Percentiles rank a stretch among this genome's conserved stretches.
Conservation (phyloP, 2,113 vertebrate genomes). For the Peucedramus taeniatus region DNA sequence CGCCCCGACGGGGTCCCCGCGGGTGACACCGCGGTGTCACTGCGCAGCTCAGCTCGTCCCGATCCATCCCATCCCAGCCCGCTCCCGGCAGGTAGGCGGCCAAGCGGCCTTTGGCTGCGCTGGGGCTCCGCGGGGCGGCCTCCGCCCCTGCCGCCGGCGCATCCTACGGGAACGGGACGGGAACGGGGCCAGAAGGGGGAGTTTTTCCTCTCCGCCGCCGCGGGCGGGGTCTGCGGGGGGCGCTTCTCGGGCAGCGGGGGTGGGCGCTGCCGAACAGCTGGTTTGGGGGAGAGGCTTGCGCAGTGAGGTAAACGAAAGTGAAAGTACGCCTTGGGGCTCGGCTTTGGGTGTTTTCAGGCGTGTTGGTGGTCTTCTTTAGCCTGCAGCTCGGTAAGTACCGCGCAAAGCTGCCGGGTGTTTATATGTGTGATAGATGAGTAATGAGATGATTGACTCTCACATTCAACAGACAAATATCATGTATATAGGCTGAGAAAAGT, state of each 20-base stretch:
- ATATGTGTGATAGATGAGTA: too few relatives aligned
- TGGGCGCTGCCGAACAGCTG: rapidly evolving
- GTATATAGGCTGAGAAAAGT: too few relatives aligned
- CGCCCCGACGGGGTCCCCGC: neutral
- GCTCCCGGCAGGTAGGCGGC: neutral
- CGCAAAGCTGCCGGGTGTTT: neutral
- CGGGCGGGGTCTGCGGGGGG: neutral
- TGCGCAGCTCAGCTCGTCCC: neutral
- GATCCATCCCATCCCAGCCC: neutral
- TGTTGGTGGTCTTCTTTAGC: too few relatives aligned
- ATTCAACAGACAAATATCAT: too few relatives aligned
- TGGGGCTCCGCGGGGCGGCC: neutral
- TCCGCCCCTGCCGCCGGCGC: rapidly evolving
- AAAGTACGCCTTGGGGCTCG: neutral
- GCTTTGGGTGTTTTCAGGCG: rapidly evolving
- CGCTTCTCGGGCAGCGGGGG: neutral
- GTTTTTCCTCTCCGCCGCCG: rapidly evolving
- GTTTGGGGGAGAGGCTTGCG: neutral
- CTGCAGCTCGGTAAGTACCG: neutral
- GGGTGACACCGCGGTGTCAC: neutral
- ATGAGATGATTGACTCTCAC: too few relatives aligned
- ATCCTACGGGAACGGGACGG: neutral
- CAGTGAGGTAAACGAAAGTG: neutral
- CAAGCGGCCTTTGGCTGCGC: neutral
- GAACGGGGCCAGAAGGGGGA: neutral